phyloP scores from a whole-genome alignment of 1,140 invertebrate species.

The Brachionus calyciflorus region DNA sequence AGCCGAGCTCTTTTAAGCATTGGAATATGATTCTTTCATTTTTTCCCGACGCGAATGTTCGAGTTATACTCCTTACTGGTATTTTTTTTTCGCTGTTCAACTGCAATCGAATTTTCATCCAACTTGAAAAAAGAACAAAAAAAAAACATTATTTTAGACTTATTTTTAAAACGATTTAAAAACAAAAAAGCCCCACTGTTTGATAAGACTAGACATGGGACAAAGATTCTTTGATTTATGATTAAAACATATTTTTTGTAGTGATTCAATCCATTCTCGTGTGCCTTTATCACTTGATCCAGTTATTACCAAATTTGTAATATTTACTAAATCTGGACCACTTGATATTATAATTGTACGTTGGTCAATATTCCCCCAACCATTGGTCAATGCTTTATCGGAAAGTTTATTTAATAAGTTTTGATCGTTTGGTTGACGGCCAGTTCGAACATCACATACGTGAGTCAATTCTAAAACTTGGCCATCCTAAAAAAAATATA shows the following conservation, averaged over 20 bases:
- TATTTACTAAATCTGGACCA: constrained; percentile 97
- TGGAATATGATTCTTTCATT: constrained; percentile 98
- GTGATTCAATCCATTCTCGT: constrained; percentile 86
- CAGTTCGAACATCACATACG: constrained; percentile 89
- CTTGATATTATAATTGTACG: constrained; percentile 95
- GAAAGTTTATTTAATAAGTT: constrained; percentile 43
- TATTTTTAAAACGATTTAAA: background rate
- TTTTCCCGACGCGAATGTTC: constrained; percentile 91
- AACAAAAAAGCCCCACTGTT: constrained; percentile 68
- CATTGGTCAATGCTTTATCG: constrained; percentile 49
- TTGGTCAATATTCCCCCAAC: constrained; percentile 75
- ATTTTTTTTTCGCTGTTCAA: constrained; percentile 91
- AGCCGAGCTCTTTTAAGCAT: constrained; percentile 83
- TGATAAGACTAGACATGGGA: constrained; percentile 87
- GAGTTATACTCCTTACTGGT: constrained; percentile 86
- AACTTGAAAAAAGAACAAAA: constrained; percentile 63
- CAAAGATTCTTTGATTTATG: constrained; percentile 94
- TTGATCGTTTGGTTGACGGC: constrained; percentile 74
- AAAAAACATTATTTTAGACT: background rate
- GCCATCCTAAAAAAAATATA: constrained; percentile 73
- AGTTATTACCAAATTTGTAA: constrained; percentile 94
- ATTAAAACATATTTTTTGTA: constrained; percentile 88
- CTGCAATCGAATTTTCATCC: constrained; percentile 90
- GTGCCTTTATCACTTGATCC: constrained; percentile 85
- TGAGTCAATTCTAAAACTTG: constrained; percentile 93